These are phyloP conservation scores for Pseudorectes ferrugineus DNA, from an alignment of 2,113 vertebrate species.

Conservation along the genomic window DNA sequence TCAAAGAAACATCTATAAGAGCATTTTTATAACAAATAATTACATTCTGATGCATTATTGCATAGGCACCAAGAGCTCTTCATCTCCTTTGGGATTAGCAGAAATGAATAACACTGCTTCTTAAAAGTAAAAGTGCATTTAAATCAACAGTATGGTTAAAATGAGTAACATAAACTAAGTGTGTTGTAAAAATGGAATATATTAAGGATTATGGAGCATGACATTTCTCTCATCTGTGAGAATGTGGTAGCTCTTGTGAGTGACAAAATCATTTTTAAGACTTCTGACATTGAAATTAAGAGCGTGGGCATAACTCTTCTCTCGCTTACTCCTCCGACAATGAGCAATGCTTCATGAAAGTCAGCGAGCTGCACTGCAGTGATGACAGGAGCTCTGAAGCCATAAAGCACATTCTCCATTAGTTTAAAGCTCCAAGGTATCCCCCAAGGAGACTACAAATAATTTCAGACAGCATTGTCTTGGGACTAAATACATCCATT, in stretches of 20 bases:
- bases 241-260: background rate
- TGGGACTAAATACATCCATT: constrained; percentile 3
- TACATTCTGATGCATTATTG: constrained; percentile 30
- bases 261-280: background rate
- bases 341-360: background rate
- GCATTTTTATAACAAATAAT: constrained; percentile 53
- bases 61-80: constrained; percentile 3
- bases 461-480: background rate
- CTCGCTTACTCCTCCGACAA: background rate
- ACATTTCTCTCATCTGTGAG: constrained; percentile 15
- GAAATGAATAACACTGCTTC: constrained; percentile 3
- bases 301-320: constrained; percentile 11
- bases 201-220: constrained; percentile 28
- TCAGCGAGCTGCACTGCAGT: background rate
- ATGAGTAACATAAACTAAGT: constrained; percentile 30
- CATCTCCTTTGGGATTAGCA: constrained; percentile 28
- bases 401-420: constrained; percentile 33
- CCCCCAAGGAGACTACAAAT: constrained; percentile 20
- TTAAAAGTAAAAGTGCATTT: constrained; percentile 45
- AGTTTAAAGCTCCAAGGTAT: constrained; percentile 23
- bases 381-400: constrained; percentile 19
- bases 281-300: constrained; percentile 11
- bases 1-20: constrained; percentile 12
- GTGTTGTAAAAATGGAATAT: constrained; percentile 41
- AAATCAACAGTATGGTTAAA: constrained; percentile 34